Evolutionary conservation across 2,113 vertebrate species (phyloP), one percentile per base, ranked within the genome.

Genomic region (Merops nubicus): DNA sequence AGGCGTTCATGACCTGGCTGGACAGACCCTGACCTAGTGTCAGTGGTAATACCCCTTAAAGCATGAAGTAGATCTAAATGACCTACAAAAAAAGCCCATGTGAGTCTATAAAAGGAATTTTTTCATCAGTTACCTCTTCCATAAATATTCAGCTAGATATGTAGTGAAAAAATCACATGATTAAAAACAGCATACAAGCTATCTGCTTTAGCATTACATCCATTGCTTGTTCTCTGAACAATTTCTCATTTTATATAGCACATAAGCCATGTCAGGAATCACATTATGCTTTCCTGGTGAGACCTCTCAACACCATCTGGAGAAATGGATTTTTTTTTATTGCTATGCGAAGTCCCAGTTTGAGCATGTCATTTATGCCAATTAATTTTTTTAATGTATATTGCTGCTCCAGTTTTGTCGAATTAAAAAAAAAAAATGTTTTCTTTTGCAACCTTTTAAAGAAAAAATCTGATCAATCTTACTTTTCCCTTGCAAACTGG

Each of bases 41-140:
- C 6, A 4, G 9, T 40, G 21, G 22, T 21, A 43, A 20, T 31
- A 11, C 5, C 15, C 4, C 59, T 65, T 78, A 42, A 59, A 59
- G 33, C 19, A 68, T 1, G 2, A 85, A 2, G 16, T 15, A 82
- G 48, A 88, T 42, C 8, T 42, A 59, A 7, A 8, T 8, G 15
- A 59, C 42, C 22, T 86, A 28, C 34, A 82, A 33, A 88, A 31
- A 21, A 2, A 0, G n/a, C 0, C 6, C 6, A 38, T 12, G n/a
- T 60, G 11, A 45, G 64, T 60, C 43, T 47, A 7, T 29, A 42
- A 70, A 65, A 67, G 14, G 6, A 40, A 7, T 62, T 88, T 48
- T 91, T 94, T 76, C 21, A 36, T 6, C 26, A 31, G 14, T 75
- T 85, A 50, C 11, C 2, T 76, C 7, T 62, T 67, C 29, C 25